Evolutionary conservation across 1,140 invertebrate species (phyloP), one percentile per base, ranked within the genome.

Genomic region (Zophobas morio): DNA sequence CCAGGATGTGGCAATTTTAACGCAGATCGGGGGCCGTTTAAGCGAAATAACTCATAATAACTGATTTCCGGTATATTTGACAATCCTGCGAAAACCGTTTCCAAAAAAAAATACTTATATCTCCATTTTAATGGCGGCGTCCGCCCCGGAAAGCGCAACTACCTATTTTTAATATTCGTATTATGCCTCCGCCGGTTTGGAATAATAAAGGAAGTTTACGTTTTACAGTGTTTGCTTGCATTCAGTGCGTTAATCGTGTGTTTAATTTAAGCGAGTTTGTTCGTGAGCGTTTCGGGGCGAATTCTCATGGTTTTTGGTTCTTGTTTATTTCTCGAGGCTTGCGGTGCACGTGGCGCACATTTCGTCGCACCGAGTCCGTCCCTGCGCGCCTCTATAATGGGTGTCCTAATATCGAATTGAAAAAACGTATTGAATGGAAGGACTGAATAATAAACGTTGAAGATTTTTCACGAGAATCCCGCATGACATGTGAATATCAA

Each of bases 191-290:
- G n/a, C 60, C 20, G 60, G 37, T 6, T 39, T 39, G 8, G 60
- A 66, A 66, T 66, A 66, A 66, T 66, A 66, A 34, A 66, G 60
- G 60, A 66, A 66, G 60, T 66, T 66, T 66, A 66, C 60, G n/a
- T 66, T 63, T 42, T 42, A 42, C 60, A 40, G 33, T 66, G 60
- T 66, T 66, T 66, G 60, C 60, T 66, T 66, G 60, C 60, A 66
- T 66, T 66, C 42, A 66, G 60, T 40, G 34, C 60, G 60, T 40
- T 66, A 20, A 66, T 33, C 60, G 60, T 66, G 39, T 66, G 60
- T 66, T 66, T 66, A 66, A 66, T 42, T 66, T 66, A 66, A 66
- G 20, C 20, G 20, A 20, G 20, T 20, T 20, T 20, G 20, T 20
- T 20, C 20, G 20, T 20, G 20, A 20, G 20, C 20, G 20, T 20